Evolutionary conservation across 2,113 vertebrate species (phyloP).

Genomic region (Crocuta crocuta): DNA sequence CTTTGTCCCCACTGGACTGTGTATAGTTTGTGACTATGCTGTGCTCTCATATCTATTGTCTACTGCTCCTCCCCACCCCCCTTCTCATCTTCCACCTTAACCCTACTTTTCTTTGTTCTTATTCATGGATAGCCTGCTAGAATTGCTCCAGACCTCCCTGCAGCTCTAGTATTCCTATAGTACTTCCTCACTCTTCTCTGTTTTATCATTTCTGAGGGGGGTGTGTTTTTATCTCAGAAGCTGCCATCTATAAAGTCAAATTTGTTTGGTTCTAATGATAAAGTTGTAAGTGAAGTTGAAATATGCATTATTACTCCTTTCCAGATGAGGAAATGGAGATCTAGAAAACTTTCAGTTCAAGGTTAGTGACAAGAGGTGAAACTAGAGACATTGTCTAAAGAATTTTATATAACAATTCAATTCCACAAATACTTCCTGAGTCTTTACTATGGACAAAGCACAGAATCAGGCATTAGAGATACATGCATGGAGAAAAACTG

Average conservation of each 20-base stretch:
- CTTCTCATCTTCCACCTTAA: neutral
- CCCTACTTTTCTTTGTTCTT: neutral
- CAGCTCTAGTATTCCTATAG: neutral
- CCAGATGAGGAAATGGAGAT: neutral
- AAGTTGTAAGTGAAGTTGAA: neutral
- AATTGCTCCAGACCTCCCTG: neutral
- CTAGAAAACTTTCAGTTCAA: conserved; percentile 23
- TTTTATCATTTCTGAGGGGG: neutral
- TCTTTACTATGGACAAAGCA: neutral
- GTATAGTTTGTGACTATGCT: neutral
- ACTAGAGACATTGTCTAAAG: neutral
- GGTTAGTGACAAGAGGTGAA: neutral
- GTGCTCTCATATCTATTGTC: neutral
- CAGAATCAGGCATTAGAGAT: neutral
- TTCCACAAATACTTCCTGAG: neutral
- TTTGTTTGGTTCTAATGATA: conserved; percentile 4
- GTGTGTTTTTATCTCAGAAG: neutral
- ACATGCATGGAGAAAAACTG: neutral
- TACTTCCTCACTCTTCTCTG: neutral
- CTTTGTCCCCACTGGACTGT: neutral
- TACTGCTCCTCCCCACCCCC: neutral
- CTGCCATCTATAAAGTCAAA: neutral
- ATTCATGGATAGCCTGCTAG: neutral
- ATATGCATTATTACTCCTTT: neutral
- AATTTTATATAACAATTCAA: neutral